Base-by-base conservation (phyloP, 2,888 invertebrate genomes). In the Mesodorylaimus sp. region DNA sequence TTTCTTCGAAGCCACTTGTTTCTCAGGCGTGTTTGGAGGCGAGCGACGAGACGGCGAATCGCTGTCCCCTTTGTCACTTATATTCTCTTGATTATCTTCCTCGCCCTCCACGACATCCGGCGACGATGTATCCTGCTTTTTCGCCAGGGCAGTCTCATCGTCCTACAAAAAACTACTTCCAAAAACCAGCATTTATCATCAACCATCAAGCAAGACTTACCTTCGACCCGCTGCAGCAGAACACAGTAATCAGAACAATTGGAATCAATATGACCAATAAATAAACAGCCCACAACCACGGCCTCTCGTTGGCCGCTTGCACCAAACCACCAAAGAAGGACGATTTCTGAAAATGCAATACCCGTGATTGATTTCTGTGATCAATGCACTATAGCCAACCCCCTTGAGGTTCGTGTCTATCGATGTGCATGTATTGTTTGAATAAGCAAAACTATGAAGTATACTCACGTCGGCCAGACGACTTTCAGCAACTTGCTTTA, bases 261-360 rank as follows among this genome's bases (percentile, higher is more conserved):
- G 88, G 78, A 52, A 87, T 70, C 62, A 83, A 80, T 61, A 81
- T 70, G 52, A 78, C 76, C 57, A 88, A 70, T 62, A 86, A 76
- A 71, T 81, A 81, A 48, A 86, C 79, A 45, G 78, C 84, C 81
- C 85, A 91, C 61, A 88, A 74, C 81, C 86, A 85, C 28, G 91
- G 91, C 66, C 83, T 78, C 55, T 83, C 80, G 60, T 80, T 80
- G 54, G 84, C 81, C 64, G 79, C 78, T 64, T 77, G 76, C 61
- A 82, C 74, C 60, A 82, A 70, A 60, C 81, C 79, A 63, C 78
- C 78, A 70, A 86, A 73, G 21, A 47, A n/a, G 29, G 50, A 48
- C 16, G 45, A 44, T 61, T 54, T 47, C 62, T 50, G 21, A 50
- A 50, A 46, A 16, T 32, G 16, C 7, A 32, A 32, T 32, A 16